Evolutionary conservation across 2,113 vertebrate genomes (phyloP), one percentile per base, ranked within the genome.

Genomic region (Argyrosomus japonicus): DNA sequence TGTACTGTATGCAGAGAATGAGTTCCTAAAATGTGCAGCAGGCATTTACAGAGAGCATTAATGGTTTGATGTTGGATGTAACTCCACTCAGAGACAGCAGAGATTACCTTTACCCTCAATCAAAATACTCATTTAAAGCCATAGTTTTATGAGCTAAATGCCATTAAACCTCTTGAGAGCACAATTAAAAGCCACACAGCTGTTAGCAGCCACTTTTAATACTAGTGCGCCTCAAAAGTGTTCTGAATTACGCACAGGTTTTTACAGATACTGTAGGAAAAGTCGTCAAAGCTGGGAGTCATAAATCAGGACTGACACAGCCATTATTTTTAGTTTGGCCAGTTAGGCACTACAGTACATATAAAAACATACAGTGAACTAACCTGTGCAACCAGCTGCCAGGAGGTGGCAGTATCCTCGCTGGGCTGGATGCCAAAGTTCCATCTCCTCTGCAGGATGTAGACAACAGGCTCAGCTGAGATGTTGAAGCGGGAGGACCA

Each of bases 391-490:
- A 97, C 95, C 0, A 95, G 95, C 93, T 96, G 94, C 98, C 98
- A 99, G 3, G 75, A 84, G 0, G 96, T 97, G 77, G 97, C 97
- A 1, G 93, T 94, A 51, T 97, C 97, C 14, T 99, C 97, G 2
- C 96, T 99, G 50, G 98, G 98, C 76, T 97, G 97, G 77, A 98
- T 97, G 64, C 98, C 98, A 4, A 96, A 96, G 89, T 99, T 99
- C 97, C 97, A 99, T 45, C 97, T 93, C 45, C 96, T 94, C 83
- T 99, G 97, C 25, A 99, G 90, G 68, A 98, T 89, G 17, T 97
- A 96, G 75, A 97, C 93, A 3, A 98, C 97, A 0, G 98, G 97
- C 65, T 99, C 97, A 0, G 96, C 97, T 0, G 98, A 98, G 71
- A 97, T 89, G 70, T 98, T 98, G 90, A 97, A 98, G 73, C 96